Percentiles rank a stretch among this genome's conserved stretches.
phyloP scores from a whole-genome alignment of 2,113 vertebrate species.

The Cheilinus undulatus region DNA sequence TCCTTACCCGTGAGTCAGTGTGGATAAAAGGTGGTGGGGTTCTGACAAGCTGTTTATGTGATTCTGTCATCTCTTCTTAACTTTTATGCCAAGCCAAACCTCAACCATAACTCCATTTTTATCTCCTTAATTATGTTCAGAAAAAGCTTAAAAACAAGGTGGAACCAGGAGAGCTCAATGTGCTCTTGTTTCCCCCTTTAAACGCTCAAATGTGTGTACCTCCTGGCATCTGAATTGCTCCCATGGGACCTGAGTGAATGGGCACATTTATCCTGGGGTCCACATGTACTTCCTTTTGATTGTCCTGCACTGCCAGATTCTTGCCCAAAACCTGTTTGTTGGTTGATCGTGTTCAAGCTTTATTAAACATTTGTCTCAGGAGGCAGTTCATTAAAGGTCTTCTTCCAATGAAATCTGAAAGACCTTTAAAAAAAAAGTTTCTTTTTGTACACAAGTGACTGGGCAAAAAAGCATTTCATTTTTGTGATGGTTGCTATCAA shows the following conservation, averaged over 20 bases:
- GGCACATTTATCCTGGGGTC: constrained; percentile 70
- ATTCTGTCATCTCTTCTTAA: constrained; percentile 40
- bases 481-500: too few relatives aligned
- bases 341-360: constrained; percentile 36
- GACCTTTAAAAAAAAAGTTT: constrained; percentile 27
- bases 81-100: constrained; percentile 33
- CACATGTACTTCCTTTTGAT: constrained; percentile 72
- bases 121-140: constrained; percentile 45
- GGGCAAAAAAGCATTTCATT: too few relatives aligned
- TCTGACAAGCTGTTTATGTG: constrained; percentile 51
- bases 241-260: constrained; percentile 67
- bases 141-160: constrained; percentile 48
- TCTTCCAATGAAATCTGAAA: constrained; percentile 26
- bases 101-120: constrained; percentile 42
- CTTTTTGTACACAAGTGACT: too few relatives aligned
- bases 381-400: constrained; percentile 23
- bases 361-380: constrained; percentile 29
- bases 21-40: constrained; percentile 43
- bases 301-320: constrained; percentile 65
- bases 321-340: constrained; percentile 44
- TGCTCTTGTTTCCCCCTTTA: constrained; percentile 60
- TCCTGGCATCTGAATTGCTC: constrained; percentile 64
- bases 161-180: constrained; percentile 39
- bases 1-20: constrained; percentile 55
- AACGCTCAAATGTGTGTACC: constrained; percentile 44